Conservation (phyloP, 2,113 vertebrate genomes). For the Thunnus maccoyii region DNA sequence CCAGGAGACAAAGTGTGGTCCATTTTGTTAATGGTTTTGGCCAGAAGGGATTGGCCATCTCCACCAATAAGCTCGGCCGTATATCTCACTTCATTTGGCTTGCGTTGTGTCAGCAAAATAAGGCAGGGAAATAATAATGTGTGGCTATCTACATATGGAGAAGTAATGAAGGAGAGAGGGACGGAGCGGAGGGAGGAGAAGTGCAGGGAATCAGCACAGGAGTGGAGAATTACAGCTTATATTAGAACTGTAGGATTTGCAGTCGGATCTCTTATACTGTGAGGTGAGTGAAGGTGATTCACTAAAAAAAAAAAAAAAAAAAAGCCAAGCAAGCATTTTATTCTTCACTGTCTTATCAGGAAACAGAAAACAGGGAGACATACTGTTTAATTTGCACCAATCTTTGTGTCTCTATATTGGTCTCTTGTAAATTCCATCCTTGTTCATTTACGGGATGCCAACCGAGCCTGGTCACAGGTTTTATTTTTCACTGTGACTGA, state of each 20-base stretch:
- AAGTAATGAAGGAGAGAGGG: slow-evolving; percentile 81
- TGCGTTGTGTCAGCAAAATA: slow-evolving; percentile 82
- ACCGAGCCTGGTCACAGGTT: slow-evolving; percentile 10
- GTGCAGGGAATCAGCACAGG: slow-evolving; percentile 20
- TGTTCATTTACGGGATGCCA: slow-evolving; percentile 3
- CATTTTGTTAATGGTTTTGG: slow-evolving; percentile 80
- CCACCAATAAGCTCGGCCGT: slow-evolving; percentile 77
- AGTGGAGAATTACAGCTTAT: slow-evolving; percentile 57
- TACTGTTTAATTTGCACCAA: slow-evolving; percentile 38
- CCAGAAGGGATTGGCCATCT: slow-evolving; percentile 83
- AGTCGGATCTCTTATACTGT: slow-evolving; percentile 27
- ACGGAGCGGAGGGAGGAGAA: slow-evolving; percentile 34
- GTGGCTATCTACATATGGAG: slow-evolving; percentile 83
- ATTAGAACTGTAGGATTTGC: slow-evolving; percentile 50
- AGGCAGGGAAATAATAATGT: slow-evolving; percentile 81
- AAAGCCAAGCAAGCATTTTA: slow-evolving; percentile 52
- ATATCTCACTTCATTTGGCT: slow-evolving; percentile 88
- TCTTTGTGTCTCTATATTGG: slow-evolving; percentile 24
- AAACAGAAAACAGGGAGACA: slow-evolving; percentile 32
- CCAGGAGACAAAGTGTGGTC: slow-evolving; percentile 67
- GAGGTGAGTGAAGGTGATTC: slow-evolving; percentile 55
- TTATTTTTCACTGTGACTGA: slow-evolving; percentile 30
- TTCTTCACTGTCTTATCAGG: slow-evolving; percentile 32
- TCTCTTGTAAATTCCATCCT: slow-evolving; percentile 31
- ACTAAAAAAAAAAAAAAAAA: slow-evolving; percentile 1